Evolutionary conservation across 2,888 invertebrate genomes (phyloP).

Genomic region (Eupithecia subumbrata): DNA sequence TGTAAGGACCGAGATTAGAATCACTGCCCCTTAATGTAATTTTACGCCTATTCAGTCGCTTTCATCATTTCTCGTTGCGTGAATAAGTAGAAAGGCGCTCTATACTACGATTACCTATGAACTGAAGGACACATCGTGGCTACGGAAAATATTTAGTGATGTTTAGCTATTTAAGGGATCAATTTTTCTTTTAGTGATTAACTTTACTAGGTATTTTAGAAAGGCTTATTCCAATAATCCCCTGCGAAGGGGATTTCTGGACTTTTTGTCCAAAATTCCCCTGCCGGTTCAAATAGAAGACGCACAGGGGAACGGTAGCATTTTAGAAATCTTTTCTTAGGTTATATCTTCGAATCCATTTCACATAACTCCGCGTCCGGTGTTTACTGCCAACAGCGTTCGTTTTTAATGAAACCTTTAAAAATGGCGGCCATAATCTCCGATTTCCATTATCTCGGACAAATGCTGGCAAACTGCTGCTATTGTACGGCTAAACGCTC

Average conservation of each 20-base stretch:
- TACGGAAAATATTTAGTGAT: background rate
- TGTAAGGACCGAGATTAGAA: constrained; percentile 12
- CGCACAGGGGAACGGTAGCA: too few relatives aligned
- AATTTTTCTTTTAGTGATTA: background rate
- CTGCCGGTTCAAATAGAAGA: too few relatives aligned
- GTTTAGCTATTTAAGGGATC: background rate
- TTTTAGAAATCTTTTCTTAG: background rate
- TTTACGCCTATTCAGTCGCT: constrained; percentile 22
- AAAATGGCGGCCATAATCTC: constrained; percentile 39
- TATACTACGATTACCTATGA: background rate
- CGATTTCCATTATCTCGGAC: constrained; percentile 42
- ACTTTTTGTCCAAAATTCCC: too few relatives aligned
- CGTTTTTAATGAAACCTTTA: constrained; percentile 26
- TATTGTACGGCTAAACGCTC: constrained; percentile 42
- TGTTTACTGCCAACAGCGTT: constrained; percentile 10
- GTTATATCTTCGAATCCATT: background rate
- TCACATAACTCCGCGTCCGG: constrained; percentile 6
- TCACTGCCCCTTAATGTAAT: constrained; percentile 21
- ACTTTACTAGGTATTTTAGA: background rate
- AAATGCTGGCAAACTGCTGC: constrained; percentile 16
- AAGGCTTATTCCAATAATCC: background rate
- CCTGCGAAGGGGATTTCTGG: too few relatives aligned
- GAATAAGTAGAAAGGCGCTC: background rate
- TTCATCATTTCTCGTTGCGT: constrained; percentile 10
- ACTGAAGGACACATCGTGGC: background rate